These are phyloP conservation scores for Rhizomys pruinosus DNA, from an alignment of 2,113 vertebrate genomes.

Conservation along the genomic window DNA sequence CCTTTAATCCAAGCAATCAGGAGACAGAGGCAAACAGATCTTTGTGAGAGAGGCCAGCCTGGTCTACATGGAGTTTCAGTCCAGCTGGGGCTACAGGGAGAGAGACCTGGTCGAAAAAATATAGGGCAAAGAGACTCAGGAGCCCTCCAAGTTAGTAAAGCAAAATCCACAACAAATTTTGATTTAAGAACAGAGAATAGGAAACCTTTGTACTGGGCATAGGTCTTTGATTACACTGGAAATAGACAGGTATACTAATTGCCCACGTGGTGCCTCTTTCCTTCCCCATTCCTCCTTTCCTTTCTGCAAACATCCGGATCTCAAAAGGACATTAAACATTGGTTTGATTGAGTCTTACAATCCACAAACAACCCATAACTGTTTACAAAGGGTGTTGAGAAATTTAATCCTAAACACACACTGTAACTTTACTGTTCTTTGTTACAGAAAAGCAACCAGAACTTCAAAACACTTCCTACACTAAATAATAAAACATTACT, in stretches of 20 bases:
- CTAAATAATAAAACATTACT: background rate
- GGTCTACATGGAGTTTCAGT: too few species aligned
- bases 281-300: conserved; percentile 43
- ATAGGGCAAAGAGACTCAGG: background rate
- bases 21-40: too few species aligned
- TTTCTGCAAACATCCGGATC: conserved; percentile 65
- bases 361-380: background rate
- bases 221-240: conserved; percentile 40
- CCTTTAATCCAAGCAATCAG: too few species aligned
- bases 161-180: background rate
- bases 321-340: conserved; percentile 66
- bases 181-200: background rate
- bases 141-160: background rate
- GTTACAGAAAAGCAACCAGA: conserved; percentile 1
- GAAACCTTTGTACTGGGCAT: background rate
- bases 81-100: too few species aligned
- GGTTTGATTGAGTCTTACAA: conserved; percentile 7
- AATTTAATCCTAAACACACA: background rate
- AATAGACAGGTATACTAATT: conserved; percentile 7
- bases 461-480: background rate
- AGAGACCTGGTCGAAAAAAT: too few species aligned
- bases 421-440: background rate
- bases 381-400: conserved; percentile 52
- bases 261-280: background rate
- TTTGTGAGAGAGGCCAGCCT: too few species aligned